phyloP scores from a whole-genome alignment of 2,888 invertebrate genomes.

The Drosophila cracens region DNA sequence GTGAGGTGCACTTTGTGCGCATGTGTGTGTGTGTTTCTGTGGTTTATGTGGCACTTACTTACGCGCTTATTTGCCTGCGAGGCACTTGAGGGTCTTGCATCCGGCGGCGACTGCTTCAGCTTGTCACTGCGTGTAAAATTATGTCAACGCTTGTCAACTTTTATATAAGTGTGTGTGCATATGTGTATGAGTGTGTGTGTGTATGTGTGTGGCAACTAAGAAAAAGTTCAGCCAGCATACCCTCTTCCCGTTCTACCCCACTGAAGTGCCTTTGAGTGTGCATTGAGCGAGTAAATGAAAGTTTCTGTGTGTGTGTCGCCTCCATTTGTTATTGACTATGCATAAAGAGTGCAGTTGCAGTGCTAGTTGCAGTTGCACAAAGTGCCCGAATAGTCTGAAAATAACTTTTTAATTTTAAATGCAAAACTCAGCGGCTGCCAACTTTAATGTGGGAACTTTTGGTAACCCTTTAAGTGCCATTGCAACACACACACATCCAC shows the following conservation, averaged over 20 bases:
- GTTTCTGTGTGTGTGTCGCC: slow-evolving; percentile 38
- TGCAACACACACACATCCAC: background rate
- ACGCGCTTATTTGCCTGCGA: slow-evolving; percentile 48
- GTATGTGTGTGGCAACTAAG: slow-evolving; percentile 6
- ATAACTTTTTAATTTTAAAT: slow-evolving; percentile 76
- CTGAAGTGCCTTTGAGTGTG: slow-evolving; percentile 69
- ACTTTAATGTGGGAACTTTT: slow-evolving; percentile 58
- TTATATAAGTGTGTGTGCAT: slow-evolving; percentile 40
- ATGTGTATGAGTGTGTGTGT: background rate
- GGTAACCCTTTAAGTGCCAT: slow-evolving; percentile 11
- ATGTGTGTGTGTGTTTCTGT: background rate
- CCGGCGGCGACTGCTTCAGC: slow-evolving; percentile 60
- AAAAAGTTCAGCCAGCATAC: slow-evolving; percentile 48
- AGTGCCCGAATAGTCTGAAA: slow-evolving; percentile 29
- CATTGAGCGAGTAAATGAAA: slow-evolving; percentile 72
- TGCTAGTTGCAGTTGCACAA: slow-evolving; percentile 37
- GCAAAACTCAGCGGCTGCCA: slow-evolving; percentile 49
- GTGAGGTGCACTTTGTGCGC: background rate
- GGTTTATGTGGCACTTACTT: slow-evolving; percentile 56
- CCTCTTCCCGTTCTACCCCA: slow-evolving; percentile 6
- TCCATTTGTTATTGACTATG: slow-evolving; percentile 67
- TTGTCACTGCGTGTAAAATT: slow-evolving; percentile 79
- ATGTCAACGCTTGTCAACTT: slow-evolving; percentile 81
- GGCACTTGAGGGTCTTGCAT: slow-evolving; percentile 49
- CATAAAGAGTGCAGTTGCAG: slow-evolving; percentile 44